These are phyloP conservation scores for Theretra japonica DNA, from an alignment of 2,888 invertebrate species.

Conservation along the genomic window DNA sequence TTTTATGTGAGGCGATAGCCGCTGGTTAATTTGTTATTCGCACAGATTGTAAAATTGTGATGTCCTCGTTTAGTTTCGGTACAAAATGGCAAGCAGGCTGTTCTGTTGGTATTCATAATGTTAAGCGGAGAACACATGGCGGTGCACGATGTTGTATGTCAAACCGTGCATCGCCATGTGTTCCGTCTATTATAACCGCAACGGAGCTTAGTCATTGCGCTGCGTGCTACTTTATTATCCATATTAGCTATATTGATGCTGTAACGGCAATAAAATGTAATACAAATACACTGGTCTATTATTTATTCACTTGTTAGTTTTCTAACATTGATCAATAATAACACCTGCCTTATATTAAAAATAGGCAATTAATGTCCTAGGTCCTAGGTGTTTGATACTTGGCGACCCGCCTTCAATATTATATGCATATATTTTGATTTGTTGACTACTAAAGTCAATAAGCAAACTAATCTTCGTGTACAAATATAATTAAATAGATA, in stretches of 20 bases:
- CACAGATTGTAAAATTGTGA: constrained; percentile 43
- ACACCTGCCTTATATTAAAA: too few relatives aligned
- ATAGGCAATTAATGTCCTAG: too few relatives aligned
- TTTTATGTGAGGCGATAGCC: constrained; percentile 8
- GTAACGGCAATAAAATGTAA: constrained; percentile 64
- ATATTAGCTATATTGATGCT: constrained; percentile 59
- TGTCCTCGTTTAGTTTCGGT: constrained; percentile 48
- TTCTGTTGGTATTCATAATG: constrained; percentile 25
- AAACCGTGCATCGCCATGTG: background rate
- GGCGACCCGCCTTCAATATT: too few relatives aligned
- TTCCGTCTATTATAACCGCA: constrained; percentile 28
- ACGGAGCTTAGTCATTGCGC: constrained; percentile 47
- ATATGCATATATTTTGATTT: too few relatives aligned
- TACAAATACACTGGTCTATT: constrained; percentile 24
- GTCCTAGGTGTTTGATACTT: too few relatives aligned
- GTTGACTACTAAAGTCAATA: too few relatives aligned
- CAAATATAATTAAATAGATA: too few relatives aligned
- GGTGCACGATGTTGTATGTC: background rate
- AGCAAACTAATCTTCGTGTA: too few relatives aligned
- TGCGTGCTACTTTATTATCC: constrained; percentile 47
- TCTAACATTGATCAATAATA: too few relatives aligned
- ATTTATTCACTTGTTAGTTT: background rate
- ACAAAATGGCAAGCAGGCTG: constrained; percentile 46
- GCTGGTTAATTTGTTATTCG: constrained; percentile 2
- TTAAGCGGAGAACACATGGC: constrained; percentile 6